These are phyloP conservation scores for Enteromius fasciolatus DNA, from an alignment of 2,797 vertebrate genomes.

Conservation along the genomic window DNA sequence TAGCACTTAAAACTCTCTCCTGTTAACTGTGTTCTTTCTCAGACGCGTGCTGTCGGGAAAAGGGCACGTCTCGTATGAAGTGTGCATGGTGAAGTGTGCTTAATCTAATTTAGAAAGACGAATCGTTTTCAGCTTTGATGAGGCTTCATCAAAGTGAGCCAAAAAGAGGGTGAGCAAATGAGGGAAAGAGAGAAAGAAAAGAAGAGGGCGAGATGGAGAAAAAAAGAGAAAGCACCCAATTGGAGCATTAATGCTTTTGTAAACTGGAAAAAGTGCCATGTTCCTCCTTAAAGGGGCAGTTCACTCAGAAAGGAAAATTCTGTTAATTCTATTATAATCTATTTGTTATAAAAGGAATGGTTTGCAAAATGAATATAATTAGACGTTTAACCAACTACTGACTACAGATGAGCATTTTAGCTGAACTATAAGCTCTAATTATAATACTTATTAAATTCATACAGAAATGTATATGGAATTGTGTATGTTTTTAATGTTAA, in stretches of 20 bases:
- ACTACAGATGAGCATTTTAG: background rate
- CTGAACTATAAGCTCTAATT: too few species aligned
- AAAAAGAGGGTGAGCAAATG: slow-evolving; percentile 45
- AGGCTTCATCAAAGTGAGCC: slow-evolving; percentile 42
- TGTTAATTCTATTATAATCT: background rate
- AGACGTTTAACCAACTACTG: background rate
- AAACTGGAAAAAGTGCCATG: slow-evolving; percentile 64
- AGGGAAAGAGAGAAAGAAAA: slow-evolving; percentile 4
- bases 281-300: slow-evolving; percentile 17
- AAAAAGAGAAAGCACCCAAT: slow-evolving; percentile 63
- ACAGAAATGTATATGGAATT: too few species aligned
- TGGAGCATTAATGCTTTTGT: slow-evolving; percentile 72
- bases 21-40: slow-evolving; percentile 9
- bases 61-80: slow-evolving; percentile 34
- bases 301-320: background rate
- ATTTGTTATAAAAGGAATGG: background rate
- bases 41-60: background rate
- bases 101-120: slow-evolving; percentile 38
- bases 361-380: background rate
- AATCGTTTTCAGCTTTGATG: slow-evolving; percentile 35
- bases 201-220: background rate
- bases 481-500: too few species aligned
- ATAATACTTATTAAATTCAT: too few species aligned
- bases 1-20: slow-evolving; percentile 26
- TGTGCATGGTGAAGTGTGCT: slow-evolving; percentile 32